Conservation (phyloP, 2,113 vertebrate species). For the Gnathonemus echidnorhynchus region DNA sequence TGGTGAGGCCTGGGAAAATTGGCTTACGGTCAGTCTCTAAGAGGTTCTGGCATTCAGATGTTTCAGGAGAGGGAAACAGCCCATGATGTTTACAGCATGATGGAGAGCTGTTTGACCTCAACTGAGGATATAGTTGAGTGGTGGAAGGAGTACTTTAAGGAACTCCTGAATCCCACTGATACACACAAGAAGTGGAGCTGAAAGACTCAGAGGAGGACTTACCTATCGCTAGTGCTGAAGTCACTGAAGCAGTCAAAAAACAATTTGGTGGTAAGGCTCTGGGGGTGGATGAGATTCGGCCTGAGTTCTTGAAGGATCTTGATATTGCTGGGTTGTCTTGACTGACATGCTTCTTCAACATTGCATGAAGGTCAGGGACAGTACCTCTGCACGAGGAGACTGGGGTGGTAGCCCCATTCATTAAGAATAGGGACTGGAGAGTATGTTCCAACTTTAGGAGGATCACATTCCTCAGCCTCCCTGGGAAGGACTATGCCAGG, state of each 20-base stretch:
- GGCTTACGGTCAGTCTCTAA: background rate
- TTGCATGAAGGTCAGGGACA: background rate
- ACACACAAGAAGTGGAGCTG: background rate
- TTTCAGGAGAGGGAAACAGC: background rate
- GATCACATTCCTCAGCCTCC: background rate
- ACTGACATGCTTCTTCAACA: background rate
- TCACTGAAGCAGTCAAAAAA: background rate
- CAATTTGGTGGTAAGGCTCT: background rate
- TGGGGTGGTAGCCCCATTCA: background rate
- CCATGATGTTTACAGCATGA: background rate
- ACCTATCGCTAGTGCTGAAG: background rate
- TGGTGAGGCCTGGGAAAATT: background rate
- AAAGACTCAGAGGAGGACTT: background rate
- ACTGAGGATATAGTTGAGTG: background rate
- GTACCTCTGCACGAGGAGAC: background rate
- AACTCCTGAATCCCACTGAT: background rate
- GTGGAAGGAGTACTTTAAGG: background rate
- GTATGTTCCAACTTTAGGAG: background rate
- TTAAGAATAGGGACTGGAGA: background rate
- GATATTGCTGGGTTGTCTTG: background rate
- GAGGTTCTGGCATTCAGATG: background rate
- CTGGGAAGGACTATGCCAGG: background rate
- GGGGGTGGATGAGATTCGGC: background rate
- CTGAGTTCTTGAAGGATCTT: background rate
- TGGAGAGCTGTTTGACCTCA: background rate